phyloP scores from a whole-genome alignment of 2,113 vertebrate genomes.

The Alosa alosa region DNA sequence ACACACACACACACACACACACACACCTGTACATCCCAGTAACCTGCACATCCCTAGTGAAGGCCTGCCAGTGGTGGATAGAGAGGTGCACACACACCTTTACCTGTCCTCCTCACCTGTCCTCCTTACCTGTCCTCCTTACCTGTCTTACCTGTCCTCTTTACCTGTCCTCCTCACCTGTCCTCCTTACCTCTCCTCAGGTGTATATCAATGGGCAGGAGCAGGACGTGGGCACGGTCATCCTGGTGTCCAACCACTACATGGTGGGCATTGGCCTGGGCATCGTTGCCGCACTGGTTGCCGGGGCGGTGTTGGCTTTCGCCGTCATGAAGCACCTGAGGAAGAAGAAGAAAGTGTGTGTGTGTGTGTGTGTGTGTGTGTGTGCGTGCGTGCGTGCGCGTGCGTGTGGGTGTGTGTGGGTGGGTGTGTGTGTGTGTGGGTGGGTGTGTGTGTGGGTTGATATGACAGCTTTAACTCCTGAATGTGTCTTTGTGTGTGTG shows the following conservation, averaged over 20 bases:
- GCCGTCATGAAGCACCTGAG: conserved; percentile 72
- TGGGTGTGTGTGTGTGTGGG: conserved; percentile 24
- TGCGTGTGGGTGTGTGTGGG: conserved; percentile 59
- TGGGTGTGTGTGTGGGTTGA: too few relatives aligned
- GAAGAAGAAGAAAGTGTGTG: conserved; percentile 72
- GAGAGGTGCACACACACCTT: neutral
- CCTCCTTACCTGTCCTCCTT: too few relatives aligned
- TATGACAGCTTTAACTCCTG: too few relatives aligned
- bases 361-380: conserved; percentile 62
- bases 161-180: too few relatives aligned
- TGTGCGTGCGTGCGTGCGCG: too few relatives aligned
- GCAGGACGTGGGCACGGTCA: conserved; percentile 76
- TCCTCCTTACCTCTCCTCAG: conserved; percentile 44
- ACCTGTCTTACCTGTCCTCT: too few relatives aligned
- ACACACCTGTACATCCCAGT: neutral
- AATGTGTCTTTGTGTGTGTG: conserved; percentile 25
- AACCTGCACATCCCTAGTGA: too few relatives aligned
- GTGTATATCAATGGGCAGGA: conserved; percentile 76
- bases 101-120: too few relatives aligned
- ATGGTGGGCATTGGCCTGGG: conserved; percentile 78
- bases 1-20: neutral
- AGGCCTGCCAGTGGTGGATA: too few relatives aligned
- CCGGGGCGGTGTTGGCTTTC: conserved; percentile 66
- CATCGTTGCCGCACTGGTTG: conserved; percentile 70
- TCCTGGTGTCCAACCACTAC: conserved; percentile 67